A percentile compares a stretch with the other conserved stretches of the same genome.
Evolutionary conservation across 2,113 vertebrate genomes (phyloP).

Genomic region (Choloepus hoffmanni): DNA sequence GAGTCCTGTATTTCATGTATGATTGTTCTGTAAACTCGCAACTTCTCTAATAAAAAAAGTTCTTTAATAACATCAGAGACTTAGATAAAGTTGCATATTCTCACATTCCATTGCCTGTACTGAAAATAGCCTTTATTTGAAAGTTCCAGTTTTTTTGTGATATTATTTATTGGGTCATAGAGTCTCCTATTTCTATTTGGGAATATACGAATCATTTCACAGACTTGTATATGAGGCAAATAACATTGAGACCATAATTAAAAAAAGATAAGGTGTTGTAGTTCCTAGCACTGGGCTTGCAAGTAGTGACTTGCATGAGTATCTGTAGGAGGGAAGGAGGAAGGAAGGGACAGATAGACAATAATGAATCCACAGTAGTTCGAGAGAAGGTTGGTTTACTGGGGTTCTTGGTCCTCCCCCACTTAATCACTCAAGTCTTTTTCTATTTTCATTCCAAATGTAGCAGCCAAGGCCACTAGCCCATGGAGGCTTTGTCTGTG

Average conservation of each 20-base stretch:
- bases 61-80: background rate
- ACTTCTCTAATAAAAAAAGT: no score
- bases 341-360: background rate
- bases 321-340: background rate
- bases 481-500: background rate
- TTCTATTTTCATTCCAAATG: background rate
- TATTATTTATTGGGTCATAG: background rate
- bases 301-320: background rate
- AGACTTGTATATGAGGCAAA: background rate
- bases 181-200: background rate
- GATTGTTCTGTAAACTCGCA: no score
- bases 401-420: background rate
- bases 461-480: background rate
- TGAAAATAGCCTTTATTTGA: background rate
- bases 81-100: constrained; percentile 41
- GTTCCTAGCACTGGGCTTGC: background rate
- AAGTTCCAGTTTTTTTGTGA: background rate
- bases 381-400: background rate
- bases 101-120: background rate
- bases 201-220: background rate
- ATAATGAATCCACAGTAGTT: background rate
- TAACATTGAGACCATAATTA: constrained; percentile 45
- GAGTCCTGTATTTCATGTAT: no score
- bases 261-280: background rate
- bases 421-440: background rate